Conservation (phyloP, 1,140 invertebrate species). For the Akabosia matsudoensis region DNA sequence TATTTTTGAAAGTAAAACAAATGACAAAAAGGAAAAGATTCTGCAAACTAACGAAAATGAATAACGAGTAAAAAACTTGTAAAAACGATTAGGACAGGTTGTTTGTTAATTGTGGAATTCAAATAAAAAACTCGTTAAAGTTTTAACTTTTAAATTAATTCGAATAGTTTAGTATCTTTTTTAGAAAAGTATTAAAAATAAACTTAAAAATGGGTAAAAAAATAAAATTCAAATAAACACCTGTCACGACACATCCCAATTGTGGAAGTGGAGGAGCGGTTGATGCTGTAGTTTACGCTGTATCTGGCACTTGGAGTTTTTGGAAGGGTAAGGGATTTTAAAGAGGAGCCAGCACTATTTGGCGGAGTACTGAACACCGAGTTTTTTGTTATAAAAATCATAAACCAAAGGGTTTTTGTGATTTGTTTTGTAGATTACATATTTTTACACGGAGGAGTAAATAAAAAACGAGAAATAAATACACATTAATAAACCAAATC, state of each 20-base stretch:
- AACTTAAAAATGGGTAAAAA: constrained; percentile 21
- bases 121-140: too few relatives aligned
- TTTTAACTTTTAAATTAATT: too few relatives aligned
- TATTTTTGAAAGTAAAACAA: too few relatives aligned
- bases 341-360: constrained; percentile 40
- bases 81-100: too few relatives aligned
- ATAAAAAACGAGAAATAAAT: not conserved
- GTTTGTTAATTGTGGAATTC: too few relatives aligned
- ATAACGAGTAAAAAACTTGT: too few relatives aligned
- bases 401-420: constrained; percentile 1
- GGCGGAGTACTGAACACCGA: not conserved
- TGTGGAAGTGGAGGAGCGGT: constrained; percentile 38
- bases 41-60: too few relatives aligned
- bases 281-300: constrained; percentile 41
- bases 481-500: too few relatives aligned
- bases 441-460: constrained; percentile 5
- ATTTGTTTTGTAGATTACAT: not conserved
- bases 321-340: constrained; percentile 38
- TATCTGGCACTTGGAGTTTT: constrained; percentile 35
- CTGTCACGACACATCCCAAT: constrained; percentile 47
- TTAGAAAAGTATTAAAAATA: not conserved
- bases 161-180: too few relatives aligned
- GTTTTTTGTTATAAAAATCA: not conserved
- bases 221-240: constrained; percentile 40
- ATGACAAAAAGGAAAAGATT: too few relatives aligned